Percentiles rank a stretch among this genome's conserved stretches.
Evolutionary conservation across 2,113 vertebrate species (phyloP).

Genomic region (Chaetorhynchus papuensis): DNA sequence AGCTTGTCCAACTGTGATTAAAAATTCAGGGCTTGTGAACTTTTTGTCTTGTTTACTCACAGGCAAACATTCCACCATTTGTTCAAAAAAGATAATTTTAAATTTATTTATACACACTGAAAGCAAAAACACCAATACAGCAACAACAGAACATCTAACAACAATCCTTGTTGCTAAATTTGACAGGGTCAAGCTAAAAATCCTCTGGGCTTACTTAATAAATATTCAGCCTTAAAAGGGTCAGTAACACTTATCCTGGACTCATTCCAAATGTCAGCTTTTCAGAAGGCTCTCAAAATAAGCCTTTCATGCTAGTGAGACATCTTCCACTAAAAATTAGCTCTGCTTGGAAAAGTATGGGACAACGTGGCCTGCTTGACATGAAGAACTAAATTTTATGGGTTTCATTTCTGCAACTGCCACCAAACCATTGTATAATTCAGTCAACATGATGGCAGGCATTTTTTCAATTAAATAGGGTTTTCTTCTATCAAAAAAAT

Average conservation of each 20-base stretch:
- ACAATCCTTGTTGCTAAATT: background rate
- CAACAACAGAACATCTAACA: background rate
- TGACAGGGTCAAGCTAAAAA: slow-evolving; percentile 3
- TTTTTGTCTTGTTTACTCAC: background rate
- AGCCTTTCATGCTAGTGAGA: background rate
- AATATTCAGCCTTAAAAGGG: background rate
- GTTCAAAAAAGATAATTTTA: background rate
- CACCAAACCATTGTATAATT: slow-evolving; percentile 7
- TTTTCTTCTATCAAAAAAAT: slow-evolving; percentile 29
- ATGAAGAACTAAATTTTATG: background rate
- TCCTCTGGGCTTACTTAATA: background rate
- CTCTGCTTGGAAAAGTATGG: background rate
- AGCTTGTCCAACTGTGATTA: background rate
- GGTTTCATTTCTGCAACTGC: slow-evolving; percentile 11
- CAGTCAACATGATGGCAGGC: background rate
- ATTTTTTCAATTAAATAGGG: slow-evolving; percentile 19
- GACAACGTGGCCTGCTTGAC: background rate
- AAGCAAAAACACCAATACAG: background rate
- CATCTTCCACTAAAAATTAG: background rate
- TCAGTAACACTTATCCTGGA: background rate
- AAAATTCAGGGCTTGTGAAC: background rate
- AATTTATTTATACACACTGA: background rate
- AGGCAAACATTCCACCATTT: background rate
- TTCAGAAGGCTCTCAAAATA: background rate
- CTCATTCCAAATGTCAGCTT: background rate